These are phyloP conservation scores for Trichomycterus rosablanca DNA, from an alignment of 2,113 vertebrate species.

Conservation along the genomic window DNA sequence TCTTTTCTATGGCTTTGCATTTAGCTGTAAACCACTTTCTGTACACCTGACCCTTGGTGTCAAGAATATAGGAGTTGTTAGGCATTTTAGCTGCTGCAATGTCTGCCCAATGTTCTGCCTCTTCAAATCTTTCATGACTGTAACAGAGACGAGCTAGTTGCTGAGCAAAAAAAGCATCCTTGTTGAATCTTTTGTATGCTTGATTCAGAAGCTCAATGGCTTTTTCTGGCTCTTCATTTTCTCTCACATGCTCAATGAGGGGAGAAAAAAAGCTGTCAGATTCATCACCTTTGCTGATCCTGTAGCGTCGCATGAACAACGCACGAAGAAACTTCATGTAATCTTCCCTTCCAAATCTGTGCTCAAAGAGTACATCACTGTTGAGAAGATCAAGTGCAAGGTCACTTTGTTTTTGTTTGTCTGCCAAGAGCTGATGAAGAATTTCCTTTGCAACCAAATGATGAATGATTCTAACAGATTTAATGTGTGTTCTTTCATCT, in stretches of 20 bases:
- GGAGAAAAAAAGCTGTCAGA: slow-evolving; percentile 72
- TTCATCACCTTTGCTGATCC: slow-evolving; percentile 69
- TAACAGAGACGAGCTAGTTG: slow-evolving; percentile 76
- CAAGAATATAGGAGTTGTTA: slow-evolving; percentile 72
- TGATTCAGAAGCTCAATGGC: slow-evolving; percentile 65
- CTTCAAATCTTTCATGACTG: slow-evolving; percentile 67
- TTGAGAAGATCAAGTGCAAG: slow-evolving; percentile 66
- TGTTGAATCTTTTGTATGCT: slow-evolving; percentile 63
- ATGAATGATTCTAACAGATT: slow-evolving; percentile 74
- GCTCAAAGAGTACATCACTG: slow-evolving; percentile 64
- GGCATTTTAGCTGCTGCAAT: slow-evolving; percentile 61
- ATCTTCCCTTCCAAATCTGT: slow-evolving; percentile 70
- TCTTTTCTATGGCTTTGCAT: slow-evolving; percentile 53
- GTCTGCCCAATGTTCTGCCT: slow-evolving; percentile 68
- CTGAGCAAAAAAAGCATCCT: slow-evolving; percentile 74
- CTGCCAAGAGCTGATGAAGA: slow-evolving; percentile 65
- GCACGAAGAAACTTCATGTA: slow-evolving; percentile 68
- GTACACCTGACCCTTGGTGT: slow-evolving; percentile 80
- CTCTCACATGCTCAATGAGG: slow-evolving; percentile 69
- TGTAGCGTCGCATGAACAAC: slow-evolving; percentile 68
- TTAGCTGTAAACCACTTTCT: slow-evolving; percentile 67
- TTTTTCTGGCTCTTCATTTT: slow-evolving; percentile 56
- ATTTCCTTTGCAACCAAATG: slow-evolving; percentile 76
- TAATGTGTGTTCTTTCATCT: slow-evolving; percentile 67
- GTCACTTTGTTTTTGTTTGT: slow-evolving; percentile 61